phyloP scores from a whole-genome alignment of 1,140 invertebrate species.

The Lucilia sericata region DNA sequence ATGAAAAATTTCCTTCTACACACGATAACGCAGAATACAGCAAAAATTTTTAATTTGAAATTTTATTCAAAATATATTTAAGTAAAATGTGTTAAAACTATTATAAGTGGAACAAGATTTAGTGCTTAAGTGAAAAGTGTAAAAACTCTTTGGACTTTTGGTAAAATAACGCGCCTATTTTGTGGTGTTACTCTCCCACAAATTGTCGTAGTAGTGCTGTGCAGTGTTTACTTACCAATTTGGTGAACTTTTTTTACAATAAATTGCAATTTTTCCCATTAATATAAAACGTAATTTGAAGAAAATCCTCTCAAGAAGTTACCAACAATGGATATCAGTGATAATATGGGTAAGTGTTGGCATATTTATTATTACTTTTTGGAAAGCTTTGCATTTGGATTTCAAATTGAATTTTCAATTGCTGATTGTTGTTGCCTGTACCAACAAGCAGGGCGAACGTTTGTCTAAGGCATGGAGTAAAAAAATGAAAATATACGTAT shows the following conservation, averaged over 20 bases:
- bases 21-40: conserved; percentile 37
- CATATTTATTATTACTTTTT: not conserved
- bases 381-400: not conserved
- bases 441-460: not conserved
- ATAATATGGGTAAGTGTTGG: conserved; percentile 39
- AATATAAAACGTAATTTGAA: not conserved
- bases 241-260: not conserved
- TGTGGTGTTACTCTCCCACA: conserved; percentile 15
- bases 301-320: not conserved
- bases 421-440: conserved; percentile 38
- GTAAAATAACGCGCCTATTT: conserved; percentile 13
- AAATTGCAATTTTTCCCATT: not conserved
- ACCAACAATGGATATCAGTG: not conserved
- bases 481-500: not conserved
- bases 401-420: conserved; percentile 44
- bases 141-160: not conserved
- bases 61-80: conserved; percentile 36
- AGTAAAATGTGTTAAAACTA: conserved; percentile 28
- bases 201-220: not conserved
- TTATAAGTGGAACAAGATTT: not conserved
- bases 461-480: not conserved
- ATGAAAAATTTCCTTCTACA: conserved; percentile 34
- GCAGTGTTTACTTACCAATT: conserved; percentile 21
- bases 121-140: conserved; percentile 30
- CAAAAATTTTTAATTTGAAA: conserved; percentile 34